A percentile compares a stretch with the other conserved stretches of the same genome.
phyloP scores from a whole-genome alignment of 2,888 invertebrate species.

The Auanema sp. region DNA sequence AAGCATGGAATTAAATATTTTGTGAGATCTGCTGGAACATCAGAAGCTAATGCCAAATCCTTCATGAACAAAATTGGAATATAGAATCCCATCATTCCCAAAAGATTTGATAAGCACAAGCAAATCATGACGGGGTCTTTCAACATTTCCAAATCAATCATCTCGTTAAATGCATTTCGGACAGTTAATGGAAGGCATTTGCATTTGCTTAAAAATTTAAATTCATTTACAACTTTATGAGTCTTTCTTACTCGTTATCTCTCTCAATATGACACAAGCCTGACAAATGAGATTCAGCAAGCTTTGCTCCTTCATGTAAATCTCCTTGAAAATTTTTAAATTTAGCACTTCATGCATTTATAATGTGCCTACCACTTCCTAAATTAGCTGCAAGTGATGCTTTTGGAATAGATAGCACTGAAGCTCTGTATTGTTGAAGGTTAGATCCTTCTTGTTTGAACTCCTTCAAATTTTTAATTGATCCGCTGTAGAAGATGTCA shows the following conservation, averaged over 20 bases:
- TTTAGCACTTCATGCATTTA: not conserved
- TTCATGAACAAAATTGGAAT: constrained; percentile 81
- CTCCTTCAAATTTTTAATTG: constrained; percentile 87
- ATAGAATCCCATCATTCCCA: constrained; percentile 91
- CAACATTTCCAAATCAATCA: constrained; percentile 61
- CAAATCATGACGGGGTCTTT: constrained; percentile 82
- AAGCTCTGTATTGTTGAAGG: constrained; percentile 35
- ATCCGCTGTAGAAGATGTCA: constrained; percentile 96
- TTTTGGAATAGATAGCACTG: constrained; percentile 43
- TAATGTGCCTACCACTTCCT: not conserved
- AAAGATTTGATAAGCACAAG: constrained; percentile 88
- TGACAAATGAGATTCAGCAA: no score
- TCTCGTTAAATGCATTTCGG: constrained; percentile 56
- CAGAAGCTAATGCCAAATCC: constrained; percentile 47
- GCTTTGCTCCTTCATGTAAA: not conserved
- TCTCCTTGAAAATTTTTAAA: not conserved
- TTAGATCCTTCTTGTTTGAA: constrained; percentile 68
- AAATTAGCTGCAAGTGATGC: constrained; percentile 33
- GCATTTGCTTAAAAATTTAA: constrained; percentile 41
- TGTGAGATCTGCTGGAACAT: constrained; percentile 32
- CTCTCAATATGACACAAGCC: no score
- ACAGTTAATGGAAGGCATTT: constrained; percentile 56
- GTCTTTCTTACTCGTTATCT: no score
- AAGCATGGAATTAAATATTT: constrained; percentile 60
- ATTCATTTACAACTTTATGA: not conserved